These are phyloP conservation scores for Amazona guildingii DNA, from an alignment of 2,113 vertebrate genomes.

Conservation along the genomic window DNA sequence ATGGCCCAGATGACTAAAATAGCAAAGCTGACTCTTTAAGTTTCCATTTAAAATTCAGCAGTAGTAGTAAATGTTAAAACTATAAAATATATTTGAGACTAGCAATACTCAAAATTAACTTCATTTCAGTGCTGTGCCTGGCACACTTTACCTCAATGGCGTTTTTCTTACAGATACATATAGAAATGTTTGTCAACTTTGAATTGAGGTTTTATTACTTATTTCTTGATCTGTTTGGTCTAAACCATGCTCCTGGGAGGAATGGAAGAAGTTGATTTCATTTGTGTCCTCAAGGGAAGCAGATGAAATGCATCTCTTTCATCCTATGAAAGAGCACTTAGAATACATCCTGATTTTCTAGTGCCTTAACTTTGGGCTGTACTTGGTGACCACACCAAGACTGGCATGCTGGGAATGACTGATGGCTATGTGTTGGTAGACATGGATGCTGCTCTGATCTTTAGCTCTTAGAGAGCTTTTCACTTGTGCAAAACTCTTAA, in stretches of 20 bases:
- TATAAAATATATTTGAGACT: not conserved
- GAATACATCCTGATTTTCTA: not conserved
- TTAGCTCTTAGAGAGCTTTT: not conserved
- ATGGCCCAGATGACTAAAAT: not conserved
- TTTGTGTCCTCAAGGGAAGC: not conserved
- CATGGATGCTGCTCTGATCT: not conserved
- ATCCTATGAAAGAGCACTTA: not conserved
- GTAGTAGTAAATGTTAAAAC: not conserved
- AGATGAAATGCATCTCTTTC: not conserved
- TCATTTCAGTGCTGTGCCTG: not conserved
- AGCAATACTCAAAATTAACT: not conserved
- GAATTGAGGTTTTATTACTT: not conserved
- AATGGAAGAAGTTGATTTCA: not conserved
- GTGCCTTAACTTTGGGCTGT: rapidly evolving
- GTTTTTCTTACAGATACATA: not conserved
- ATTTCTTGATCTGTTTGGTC: not conserved
- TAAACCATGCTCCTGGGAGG: not conserved
- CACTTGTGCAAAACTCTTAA: not conserved
- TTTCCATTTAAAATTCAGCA: not conserved
- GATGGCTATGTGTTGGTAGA: not conserved
- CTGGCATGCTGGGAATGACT: not conserved
- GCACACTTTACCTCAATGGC: not conserved
- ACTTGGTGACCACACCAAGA: not conserved
- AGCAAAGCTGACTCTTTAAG: not conserved
- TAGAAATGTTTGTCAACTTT: not conserved